Base-by-base conservation (phyloP, 2,113 vertebrate species). In the Elgaria multicarinata region DNA sequence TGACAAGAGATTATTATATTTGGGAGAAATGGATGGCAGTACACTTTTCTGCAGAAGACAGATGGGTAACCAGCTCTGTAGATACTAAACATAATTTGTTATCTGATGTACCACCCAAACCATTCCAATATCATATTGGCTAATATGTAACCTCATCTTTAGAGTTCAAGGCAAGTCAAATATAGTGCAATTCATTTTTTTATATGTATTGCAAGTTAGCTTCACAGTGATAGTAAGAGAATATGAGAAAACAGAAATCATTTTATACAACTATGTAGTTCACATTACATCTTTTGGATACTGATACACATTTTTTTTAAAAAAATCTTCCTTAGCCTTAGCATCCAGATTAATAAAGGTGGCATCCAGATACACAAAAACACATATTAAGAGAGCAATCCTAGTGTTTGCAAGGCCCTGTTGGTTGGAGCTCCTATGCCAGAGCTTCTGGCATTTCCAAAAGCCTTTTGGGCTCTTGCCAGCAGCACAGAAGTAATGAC, bases 101-200 rank as follows among this genome's bases (percentile, higher is more conserved):
- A 0, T 0, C 75, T 33, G 0, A 24, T 0, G 0, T 6, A 28
- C 7, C 31, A 33, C 8, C n/a, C 13, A 44, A 90, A 69, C 6
- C 14, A 18, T 31, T 8, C 78, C 0, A 67, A 2, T 0, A 0
- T 12, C 31, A 4, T 39, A 46, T 0, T 12, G 26, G 6, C 3
- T 0, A 36, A 33, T 44, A 72, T 6, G 0, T 4, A 20, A 3
- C 39, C 1, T 39, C 3, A 1, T 4, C 14, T 33, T 31, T 14
- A 1, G n/a, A 14, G 87, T 53, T 85, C 44, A 58, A 42, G n/a
- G 22, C 14, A 22, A 86, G 36, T 46, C 6, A 71, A 10, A 31
- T 50, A 50, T 42, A 33, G 22, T 31, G 13, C 31, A 85, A 22
- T 24, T 36, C 36, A 53, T 69, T 4, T 69, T 84, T 50, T 42